phyloP scores from a whole-genome alignment of 1,140 invertebrate species.

The Drosophila busckii region DNA sequence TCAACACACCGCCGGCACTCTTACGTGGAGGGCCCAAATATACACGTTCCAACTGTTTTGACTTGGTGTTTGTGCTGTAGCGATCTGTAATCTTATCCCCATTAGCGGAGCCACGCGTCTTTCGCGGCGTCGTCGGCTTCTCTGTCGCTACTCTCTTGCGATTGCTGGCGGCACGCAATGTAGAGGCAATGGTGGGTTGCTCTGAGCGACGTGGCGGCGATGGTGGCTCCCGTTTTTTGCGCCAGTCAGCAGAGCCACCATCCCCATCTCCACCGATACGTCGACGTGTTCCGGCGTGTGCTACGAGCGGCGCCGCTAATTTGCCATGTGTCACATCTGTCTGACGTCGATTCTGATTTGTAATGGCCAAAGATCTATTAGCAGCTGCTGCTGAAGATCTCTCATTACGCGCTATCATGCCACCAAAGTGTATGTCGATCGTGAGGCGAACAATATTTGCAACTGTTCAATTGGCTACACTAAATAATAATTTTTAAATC shows the following conservation, averaged over 20 bases:
- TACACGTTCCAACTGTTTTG: too few relatives aligned
- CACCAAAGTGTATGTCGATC: conserved; percentile 22
- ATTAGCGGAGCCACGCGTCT: neutral
- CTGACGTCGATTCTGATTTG: conserved; percentile 8
- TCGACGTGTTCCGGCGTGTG: conserved; percentile 36
- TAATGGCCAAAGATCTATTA: neutral
- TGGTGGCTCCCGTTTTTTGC: conserved; percentile 2
- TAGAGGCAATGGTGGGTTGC: conserved; percentile 51
- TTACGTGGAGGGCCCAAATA: conserved; percentile 17
- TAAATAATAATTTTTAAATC: conserved; percentile 3
- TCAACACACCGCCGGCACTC: neutral
- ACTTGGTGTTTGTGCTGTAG: conserved; percentile 4
- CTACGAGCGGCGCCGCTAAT: conserved; percentile 40
- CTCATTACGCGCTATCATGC: conserved; percentile 17
- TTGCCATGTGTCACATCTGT: conserved; percentile 4
- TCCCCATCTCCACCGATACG: conserved; percentile 51
- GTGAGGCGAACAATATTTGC: conserved; percentile 24
- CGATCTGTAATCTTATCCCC: neutral
- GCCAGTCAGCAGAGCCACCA: conserved; percentile 45
- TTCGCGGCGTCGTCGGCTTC: conserved; percentile 2
- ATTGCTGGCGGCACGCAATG: conserved; percentile 43
- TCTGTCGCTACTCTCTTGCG: conserved; percentile 5
- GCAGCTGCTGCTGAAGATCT: neutral
- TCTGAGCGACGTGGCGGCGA: conserved; percentile 9
- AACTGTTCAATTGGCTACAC: neutral